Evolutionary conservation across 1,140 invertebrate genomes (phyloP).

Genomic region (Heterodera schachtii): DNA sequence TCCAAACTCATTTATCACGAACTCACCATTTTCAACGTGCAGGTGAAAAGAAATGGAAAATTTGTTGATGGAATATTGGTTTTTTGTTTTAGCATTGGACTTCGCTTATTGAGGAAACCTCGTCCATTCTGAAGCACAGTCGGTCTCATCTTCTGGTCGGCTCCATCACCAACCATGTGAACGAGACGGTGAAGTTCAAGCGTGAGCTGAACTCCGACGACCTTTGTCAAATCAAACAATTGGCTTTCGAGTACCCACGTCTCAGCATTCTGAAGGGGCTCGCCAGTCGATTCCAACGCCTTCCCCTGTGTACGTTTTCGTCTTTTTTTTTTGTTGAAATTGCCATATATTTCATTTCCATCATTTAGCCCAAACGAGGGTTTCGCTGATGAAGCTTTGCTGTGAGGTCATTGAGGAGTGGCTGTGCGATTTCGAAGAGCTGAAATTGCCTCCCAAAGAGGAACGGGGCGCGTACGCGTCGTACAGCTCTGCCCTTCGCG

Average conservation of each 20-base stretch:
- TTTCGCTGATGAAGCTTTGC: slow-evolving; percentile 19
- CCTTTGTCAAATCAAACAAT: slow-evolving; percentile 31
- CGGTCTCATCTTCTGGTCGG: slow-evolving; percentile 26
- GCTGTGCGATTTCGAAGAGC: neutral
- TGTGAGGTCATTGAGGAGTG: slow-evolving; percentile 26
- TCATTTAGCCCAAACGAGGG: slow-evolving; percentile 21
- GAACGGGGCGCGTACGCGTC: neutral
- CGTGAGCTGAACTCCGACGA: slow-evolving; percentile 18
- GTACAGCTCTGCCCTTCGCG: neutral
- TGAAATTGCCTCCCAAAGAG: slow-evolving; percentile 5
- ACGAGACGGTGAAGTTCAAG: slow-evolving; percentile 34
- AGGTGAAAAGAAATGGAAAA: slow-evolving; percentile 11
- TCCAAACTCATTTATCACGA: slow-evolving; percentile 31
- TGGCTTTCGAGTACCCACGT: slow-evolving; percentile 19
- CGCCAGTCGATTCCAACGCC: slow-evolving; percentile 19
- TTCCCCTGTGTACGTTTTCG: slow-evolving; percentile 24
- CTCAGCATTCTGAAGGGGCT: slow-evolving; percentile 25
- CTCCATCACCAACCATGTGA: slow-evolving; percentile 28
- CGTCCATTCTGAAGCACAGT: slow-evolving; percentile 29
- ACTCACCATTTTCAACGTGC: slow-evolving; percentile 41
- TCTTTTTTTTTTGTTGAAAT: neutral
- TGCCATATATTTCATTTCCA: neutral
- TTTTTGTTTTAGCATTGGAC: slow-evolving; percentile 35
- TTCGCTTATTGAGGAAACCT: slow-evolving; percentile 31
- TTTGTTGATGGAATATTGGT: neutral